These are phyloP conservation scores for Nannobrachium achirus DNA, from an alignment of 2,113 vertebrate species.

Conservation along the genomic window DNA sequence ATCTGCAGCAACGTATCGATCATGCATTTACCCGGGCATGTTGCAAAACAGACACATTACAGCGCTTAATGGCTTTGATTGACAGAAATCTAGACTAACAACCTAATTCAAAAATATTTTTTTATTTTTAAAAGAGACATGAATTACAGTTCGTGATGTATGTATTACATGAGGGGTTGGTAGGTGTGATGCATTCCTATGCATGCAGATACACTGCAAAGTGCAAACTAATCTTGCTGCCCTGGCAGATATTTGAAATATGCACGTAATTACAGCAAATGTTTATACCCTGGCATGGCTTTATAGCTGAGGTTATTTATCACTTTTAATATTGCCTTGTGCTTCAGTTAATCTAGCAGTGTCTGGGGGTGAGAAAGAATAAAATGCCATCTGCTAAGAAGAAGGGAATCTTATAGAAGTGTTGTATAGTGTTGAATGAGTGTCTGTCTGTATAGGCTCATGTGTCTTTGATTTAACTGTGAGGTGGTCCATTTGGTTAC, in stretches of 20 bases:
- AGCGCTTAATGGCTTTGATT: slow-evolving; percentile 20
- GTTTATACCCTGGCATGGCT: not conserved
- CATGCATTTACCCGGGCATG: slow-evolving; percentile 1
- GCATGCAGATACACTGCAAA: not conserved
- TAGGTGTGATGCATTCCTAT: slow-evolving; percentile 25
- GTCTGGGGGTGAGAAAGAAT: too few relatives aligned
- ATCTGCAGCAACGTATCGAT: not conserved
- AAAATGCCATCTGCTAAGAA: not conserved
- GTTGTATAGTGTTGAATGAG: not conserved
- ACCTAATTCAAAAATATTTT: too few relatives aligned
- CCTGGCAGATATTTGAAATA: not conserved
- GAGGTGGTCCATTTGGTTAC: not conserved
- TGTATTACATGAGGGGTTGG: slow-evolving; percentile 48
- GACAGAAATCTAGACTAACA: slow-evolving; percentile 12
- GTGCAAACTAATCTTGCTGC: too few relatives aligned
- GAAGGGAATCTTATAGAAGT: not conserved
- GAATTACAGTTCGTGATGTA: slow-evolving; percentile 4
- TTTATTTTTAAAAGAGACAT: too few relatives aligned
- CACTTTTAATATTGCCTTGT: not conserved
- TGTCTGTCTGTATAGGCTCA: slow-evolving; percentile 1
- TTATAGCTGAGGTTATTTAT: not conserved
- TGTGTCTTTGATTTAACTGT: not conserved
- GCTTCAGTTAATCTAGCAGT: not conserved
- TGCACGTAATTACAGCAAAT: not conserved
- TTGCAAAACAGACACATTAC: slow-evolving; percentile 1